A percentile compares a stretch with the other conserved stretches of the same genome.
These are phyloP conservation scores for Calephelis perditalis DNA, from an alignment of 2,888 invertebrate genomes.

Conservation along the genomic window DNA sequence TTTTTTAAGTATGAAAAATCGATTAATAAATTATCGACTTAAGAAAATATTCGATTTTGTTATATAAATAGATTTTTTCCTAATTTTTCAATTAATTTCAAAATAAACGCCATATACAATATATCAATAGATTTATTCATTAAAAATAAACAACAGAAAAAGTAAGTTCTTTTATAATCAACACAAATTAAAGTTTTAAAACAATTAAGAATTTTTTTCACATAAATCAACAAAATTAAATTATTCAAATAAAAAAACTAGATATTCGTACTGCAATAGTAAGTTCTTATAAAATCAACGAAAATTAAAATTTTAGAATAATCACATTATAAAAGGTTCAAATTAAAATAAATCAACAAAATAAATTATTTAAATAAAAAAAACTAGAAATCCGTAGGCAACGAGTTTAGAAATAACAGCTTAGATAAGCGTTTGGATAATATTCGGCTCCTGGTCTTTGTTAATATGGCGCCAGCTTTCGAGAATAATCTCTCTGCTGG, in stretches of 20 bases:
- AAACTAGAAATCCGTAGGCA: slow-evolving; percentile 16
- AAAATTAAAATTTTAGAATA: slow-evolving; percentile 8
- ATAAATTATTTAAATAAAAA: slow-evolving; percentile 14
- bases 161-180: slow-evolving; percentile 17
- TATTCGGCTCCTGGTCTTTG: slow-evolving; percentile 29
- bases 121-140: slow-evolving; percentile 17
- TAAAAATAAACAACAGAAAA: slow-evolving; percentile 22
- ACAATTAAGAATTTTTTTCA: too few relatives aligned
- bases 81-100: slow-evolving; percentile 19
- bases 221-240: too few relatives aligned
- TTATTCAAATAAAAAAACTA: too few relatives aligned
- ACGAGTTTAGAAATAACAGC: slow-evolving; percentile 29
- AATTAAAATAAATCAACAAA: slow-evolving; percentile 14
- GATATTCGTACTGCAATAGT: too few relatives aligned
- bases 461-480: slow-evolving; percentile 29
- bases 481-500: slow-evolving; percentile 30
- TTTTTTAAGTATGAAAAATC: background rate
- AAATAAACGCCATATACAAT: slow-evolving; percentile 20
- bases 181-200: slow-evolving; percentile 12
- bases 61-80: slow-evolving; percentile 16
- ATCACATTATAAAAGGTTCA: slow-evolving; percentile 3
- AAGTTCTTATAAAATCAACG: too few relatives aligned
- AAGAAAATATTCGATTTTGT: slow-evolving; percentile 13
- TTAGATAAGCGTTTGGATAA: slow-evolving; percentile 27
- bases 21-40: slow-evolving; percentile 18